Base-by-base conservation (phyloP, 92 coral and sea anemone genomes). In the Actinernus sp. region DNA sequence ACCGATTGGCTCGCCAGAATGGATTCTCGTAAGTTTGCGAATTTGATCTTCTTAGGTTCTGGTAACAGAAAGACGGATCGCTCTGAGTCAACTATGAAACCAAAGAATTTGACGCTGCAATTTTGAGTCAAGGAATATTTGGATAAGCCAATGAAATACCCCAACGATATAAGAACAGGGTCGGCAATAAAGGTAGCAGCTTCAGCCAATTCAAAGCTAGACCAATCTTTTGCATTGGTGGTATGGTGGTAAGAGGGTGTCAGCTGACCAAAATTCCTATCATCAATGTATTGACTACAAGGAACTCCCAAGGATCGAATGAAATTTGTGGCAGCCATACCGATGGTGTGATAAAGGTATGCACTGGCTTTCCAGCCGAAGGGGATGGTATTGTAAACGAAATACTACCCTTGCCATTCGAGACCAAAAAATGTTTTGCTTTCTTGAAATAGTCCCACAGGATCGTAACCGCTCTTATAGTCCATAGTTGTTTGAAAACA, bases 341-440 rank as follows among this genome's bases (percentile, higher is more conserved):
- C 66, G 20, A 63, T 74, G 16, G 65, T 41, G 55, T 76, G 84
- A 40, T 76, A 76, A 4, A n/a, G n/a, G n/a, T n/a, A n/a, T n/a
- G n/a, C n/a, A n/a, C n/a, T n/a, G n/a, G n/a, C n/a, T n/a, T n/a
- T 74, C 73, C 82, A 74, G 28, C 82, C 82, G 41, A 74, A 74
- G 1, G 74, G 76, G 12, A 55, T 36, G 0, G 69, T 37, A 3
- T 58, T 44, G 31, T 36, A 66, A n/a, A 68, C 65, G 30, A 77
- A 77, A 38, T n/a, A n/a, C n/a, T n/a, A n/a, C n/a, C n/a, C n/a
- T n/a, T n/a, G n/a, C n/a, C n/a, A n/a, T n/a, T n/a, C 49, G 18
- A 67, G 17, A 1, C 67, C 66, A 23, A 77, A 55, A 44, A 26
- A 47, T 4, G 61, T 56, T 13, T 11, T 16, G 24, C 76, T 48